These are phyloP conservation scores for Cyphomyrmex costatus DNA, from an alignment of 1,140 invertebrate genomes.

Conservation along the genomic window DNA sequence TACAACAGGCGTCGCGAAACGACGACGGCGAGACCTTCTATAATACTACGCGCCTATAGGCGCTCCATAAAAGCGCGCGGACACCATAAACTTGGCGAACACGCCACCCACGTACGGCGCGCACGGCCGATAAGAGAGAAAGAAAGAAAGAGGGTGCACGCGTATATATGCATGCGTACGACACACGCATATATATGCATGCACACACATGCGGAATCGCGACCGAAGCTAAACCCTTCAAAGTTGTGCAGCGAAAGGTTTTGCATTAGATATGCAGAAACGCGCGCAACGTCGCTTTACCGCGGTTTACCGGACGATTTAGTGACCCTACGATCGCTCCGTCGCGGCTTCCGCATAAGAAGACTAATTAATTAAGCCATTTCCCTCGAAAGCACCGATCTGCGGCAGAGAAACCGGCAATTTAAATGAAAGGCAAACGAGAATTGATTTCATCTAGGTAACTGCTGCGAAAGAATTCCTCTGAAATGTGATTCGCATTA, in stretches of 20 bases:
- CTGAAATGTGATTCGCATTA: neutral
- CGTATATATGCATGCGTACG: constrained; percentile 45
- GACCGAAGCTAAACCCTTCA: constrained; percentile 43
- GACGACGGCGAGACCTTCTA: neutral
- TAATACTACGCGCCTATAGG: constrained; percentile 14
- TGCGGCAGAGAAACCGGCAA: neutral
- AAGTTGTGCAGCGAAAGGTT: constrained; percentile 59
- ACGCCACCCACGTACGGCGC: constrained; percentile 72
- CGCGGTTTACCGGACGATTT: constrained; percentile 52
- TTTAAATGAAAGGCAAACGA: neutral
- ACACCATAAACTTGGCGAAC: constrained; percentile 74
- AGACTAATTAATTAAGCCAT: constrained; percentile 58
- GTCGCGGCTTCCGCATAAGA: constrained; percentile 43
- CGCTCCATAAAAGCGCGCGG: constrained; percentile 74
- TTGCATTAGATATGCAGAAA: constrained; percentile 60
- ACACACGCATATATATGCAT: neutral
- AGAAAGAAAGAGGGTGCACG: constrained; percentile 6
- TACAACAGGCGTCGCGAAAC: constrained; percentile 43
- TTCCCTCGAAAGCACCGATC: constrained; percentile 20
- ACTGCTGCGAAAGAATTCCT: neutral
- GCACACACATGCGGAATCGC: constrained; percentile 1
- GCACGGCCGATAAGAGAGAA: constrained; percentile 66
- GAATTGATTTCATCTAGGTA: neutral
- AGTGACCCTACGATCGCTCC: constrained; percentile 38
- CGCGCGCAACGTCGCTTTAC: constrained; percentile 57